Evolutionary conservation across 2,888 invertebrate genomes (phyloP).

Genomic region (Argyresthia albistria): DNA sequence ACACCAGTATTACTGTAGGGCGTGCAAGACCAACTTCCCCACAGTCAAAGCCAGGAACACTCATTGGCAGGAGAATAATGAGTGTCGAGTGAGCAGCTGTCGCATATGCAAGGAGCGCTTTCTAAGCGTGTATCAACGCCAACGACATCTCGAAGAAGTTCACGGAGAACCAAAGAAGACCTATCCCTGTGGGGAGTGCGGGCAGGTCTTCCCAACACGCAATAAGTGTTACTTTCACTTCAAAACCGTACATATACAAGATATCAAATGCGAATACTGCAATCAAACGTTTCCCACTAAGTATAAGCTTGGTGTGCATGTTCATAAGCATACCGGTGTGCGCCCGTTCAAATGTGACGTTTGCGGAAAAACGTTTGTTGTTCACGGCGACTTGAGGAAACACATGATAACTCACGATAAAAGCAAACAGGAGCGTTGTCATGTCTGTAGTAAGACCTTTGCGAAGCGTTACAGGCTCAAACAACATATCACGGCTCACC

Average conservation of each 20-base stretch:
- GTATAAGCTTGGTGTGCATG: constrained; percentile 14
- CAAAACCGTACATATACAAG: constrained; percentile 14
- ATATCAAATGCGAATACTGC: constrained; percentile 14
- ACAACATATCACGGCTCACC: background rate
- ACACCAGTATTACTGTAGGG: constrained; percentile 41
- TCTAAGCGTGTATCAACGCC: constrained; percentile 11
- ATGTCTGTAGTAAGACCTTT: background rate
- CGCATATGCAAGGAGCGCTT: constrained; percentile 14
- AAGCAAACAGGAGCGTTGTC: background rate
- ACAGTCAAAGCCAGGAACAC: constrained; percentile 52
- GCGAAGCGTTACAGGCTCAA: background rate
- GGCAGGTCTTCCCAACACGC: constrained; percentile 10
- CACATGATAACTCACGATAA: constrained; percentile 9
- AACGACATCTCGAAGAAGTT: constrained; percentile 13
- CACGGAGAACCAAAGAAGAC: constrained; percentile 9
- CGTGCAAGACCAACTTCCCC: constrained; percentile 46
- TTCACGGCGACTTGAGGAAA: background rate
- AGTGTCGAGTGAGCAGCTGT: constrained; percentile 12
- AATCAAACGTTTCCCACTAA: constrained; percentile 12
- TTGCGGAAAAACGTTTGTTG: background rate
- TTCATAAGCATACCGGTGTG: background rate
- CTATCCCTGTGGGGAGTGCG: constrained; percentile 12
- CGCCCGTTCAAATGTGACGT: background rate
- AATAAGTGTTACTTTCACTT: constrained; percentile 16
- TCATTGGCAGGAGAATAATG: constrained; percentile 41